phyloP scores from a whole-genome alignment of 2,888 invertebrate species.

The Acleris cristana region DNA sequence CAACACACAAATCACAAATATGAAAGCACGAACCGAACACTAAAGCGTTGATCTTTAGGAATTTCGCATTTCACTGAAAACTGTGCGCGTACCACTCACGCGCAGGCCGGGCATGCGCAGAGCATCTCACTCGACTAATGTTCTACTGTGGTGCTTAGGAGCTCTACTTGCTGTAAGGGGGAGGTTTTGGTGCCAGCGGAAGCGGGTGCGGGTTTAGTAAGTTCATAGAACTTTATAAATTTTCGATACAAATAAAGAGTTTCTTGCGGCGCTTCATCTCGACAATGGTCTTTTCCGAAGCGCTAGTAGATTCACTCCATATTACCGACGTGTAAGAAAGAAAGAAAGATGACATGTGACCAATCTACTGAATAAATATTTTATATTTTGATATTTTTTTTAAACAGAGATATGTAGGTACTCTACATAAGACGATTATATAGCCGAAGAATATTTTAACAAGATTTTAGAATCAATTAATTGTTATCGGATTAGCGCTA shows the following conservation, averaged over 20 bases:
- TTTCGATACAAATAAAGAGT: neutral
- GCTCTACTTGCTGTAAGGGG: slow-evolving; percentile 56
- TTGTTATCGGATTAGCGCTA: no score
- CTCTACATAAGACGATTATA: no score
- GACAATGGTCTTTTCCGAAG: no score
- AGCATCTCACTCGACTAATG: slow-evolving; percentile 72
- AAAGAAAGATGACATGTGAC: no score
- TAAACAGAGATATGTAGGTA: no score
- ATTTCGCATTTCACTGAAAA: slow-evolving; percentile 32
- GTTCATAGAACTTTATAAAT: neutral
- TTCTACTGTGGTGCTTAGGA: slow-evolving; percentile 56
- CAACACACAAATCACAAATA: neutral
- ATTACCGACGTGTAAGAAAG: no score
- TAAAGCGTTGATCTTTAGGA: slow-evolving; percentile 34
- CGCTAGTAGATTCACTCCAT: no score
- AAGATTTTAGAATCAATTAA: no score
- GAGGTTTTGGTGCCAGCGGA: slow-evolving; percentile 49
- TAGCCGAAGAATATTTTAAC: no score
- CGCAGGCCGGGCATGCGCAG: slow-evolving; percentile 70
- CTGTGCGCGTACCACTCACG: slow-evolving; percentile 53
- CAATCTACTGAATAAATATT: no score
- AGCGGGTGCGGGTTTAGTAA: slow-evolving; percentile 30
- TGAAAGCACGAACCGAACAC: slow-evolving; percentile 43
- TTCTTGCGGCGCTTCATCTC: no score
- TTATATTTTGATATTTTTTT: no score